Evolutionary conservation across 2,113 vertebrate genomes (phyloP).

Genomic region (Thalassarche chlororhynchos): DNA sequence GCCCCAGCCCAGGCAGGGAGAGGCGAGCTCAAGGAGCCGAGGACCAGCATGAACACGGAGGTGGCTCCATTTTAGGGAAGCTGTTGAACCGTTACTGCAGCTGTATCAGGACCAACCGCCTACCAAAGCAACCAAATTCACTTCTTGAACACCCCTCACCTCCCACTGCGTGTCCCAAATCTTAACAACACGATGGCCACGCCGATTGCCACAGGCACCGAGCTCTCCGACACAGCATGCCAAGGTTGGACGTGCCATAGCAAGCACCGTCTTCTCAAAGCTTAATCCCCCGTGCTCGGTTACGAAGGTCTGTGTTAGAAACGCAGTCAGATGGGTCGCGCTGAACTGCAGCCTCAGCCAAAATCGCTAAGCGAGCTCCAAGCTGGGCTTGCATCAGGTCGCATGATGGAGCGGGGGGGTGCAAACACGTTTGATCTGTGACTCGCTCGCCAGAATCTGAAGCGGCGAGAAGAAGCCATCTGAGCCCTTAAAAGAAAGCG

Average conservation of each 20-base stretch:
- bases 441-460: background rate
- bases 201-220: background rate
- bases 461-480: background rate
- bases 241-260: background rate
- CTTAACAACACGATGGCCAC: rapidly evolving
- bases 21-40: background rate
- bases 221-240: background rate
- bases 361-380: background rate
- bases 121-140: background rate
- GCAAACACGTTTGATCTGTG: background rate
- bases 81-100: background rate
- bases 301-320: rapidly evolving
- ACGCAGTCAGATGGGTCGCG: background rate
- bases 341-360: background rate
- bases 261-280: background rate
- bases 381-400: background rate
- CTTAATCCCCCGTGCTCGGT: background rate
- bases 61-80: slow-evolving; percentile 1
- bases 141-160: background rate
- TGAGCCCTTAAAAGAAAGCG: background rate
- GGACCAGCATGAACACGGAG: rapidly evolving
- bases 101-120: background rate
- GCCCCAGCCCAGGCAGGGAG: background rate
- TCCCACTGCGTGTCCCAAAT: background rate
- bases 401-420: background rate